Percentiles rank a stretch among this genome's conserved stretches.
phyloP scores from a whole-genome alignment of 2,113 vertebrate genomes.

The Thunnus thynnus region DNA sequence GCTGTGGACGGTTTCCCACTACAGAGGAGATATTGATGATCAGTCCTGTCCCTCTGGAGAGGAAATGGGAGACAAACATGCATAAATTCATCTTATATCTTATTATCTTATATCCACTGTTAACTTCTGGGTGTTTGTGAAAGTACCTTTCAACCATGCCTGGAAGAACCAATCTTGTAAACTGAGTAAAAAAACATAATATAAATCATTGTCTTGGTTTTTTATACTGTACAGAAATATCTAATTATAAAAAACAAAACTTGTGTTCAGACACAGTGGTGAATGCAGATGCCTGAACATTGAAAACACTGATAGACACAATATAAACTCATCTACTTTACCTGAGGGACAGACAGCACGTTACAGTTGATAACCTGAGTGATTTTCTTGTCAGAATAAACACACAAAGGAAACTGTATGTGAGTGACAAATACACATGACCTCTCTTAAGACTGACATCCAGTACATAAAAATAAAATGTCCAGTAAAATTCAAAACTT shows the following conservation, averaged over 20 bases:
- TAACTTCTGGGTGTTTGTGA: neutral
- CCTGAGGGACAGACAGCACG: slow-evolving; percentile 83
- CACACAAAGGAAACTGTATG: neutral
- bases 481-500: neutral
- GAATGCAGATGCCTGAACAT: neutral
- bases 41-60: slow-evolving; percentile 76
- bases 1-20: slow-evolving; percentile 74
- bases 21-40: slow-evolving; percentile 85
- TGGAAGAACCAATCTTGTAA: slow-evolving; percentile 83
- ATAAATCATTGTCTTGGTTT: neutral
- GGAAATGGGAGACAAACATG: slow-evolving; percentile 23
- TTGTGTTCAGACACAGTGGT: neutral
- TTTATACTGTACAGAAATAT: neutral
- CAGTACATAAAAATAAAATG: neutral
- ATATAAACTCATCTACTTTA: slow-evolving; percentile 35
- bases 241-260: neutral
- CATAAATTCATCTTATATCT: neutral
- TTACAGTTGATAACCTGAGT: slow-evolving; percentile 85
- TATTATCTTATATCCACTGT: neutral
- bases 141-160: slow-evolving; percentile 82
- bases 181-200: slow-evolving; percentile 60
- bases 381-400: slow-evolving; percentile 75
- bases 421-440: neutral
- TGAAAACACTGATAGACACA: neutral
- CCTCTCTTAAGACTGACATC: neutral